phyloP scores from a whole-genome alignment of 2,888 invertebrate species.

The Sturmia bella region DNA sequence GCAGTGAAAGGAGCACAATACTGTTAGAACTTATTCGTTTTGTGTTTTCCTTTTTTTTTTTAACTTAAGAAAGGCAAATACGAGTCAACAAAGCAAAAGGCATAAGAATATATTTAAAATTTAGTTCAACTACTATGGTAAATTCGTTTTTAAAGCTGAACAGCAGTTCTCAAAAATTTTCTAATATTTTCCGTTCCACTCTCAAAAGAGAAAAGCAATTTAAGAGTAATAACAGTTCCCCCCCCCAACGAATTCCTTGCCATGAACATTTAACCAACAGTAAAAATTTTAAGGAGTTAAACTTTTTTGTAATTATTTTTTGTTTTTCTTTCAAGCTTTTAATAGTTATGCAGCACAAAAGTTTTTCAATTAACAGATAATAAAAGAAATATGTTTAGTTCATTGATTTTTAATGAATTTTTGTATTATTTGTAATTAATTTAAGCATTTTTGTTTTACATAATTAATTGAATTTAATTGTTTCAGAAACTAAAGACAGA shows the following conservation, averaged over 20 bases:
- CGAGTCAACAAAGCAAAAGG: constrained; percentile 48
- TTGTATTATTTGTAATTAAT: constrained; percentile 37
- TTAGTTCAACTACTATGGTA: not conserved
- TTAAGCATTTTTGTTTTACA: constrained; percentile 41
- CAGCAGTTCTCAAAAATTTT: no score
- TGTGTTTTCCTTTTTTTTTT: not conserved
- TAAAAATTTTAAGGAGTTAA: no score
- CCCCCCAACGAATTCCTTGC: no score
- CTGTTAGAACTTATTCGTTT: no score
- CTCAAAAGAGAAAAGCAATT: no score
- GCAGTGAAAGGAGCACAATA: constrained; percentile 60
- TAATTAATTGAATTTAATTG: constrained; percentile 50
- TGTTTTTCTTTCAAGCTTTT: not conserved
- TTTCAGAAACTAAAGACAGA: constrained; percentile 32
- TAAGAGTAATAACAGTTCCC: no score
- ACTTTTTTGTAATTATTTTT: not conserved
- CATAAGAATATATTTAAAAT: constrained; percentile 57
- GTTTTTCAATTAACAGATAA: not conserved
- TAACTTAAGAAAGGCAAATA: constrained; percentile 6
- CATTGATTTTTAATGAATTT: constrained; percentile 49
- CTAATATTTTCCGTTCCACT: no score
- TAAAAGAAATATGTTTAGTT: constrained; percentile 14
- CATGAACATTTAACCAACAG: no score
- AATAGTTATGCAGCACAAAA: not conserved
- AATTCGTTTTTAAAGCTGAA: no score